These are phyloP conservation scores for Falco biarmicus DNA, from an alignment of 2,797 vertebrate genomes.

Conservation along the genomic window DNA sequence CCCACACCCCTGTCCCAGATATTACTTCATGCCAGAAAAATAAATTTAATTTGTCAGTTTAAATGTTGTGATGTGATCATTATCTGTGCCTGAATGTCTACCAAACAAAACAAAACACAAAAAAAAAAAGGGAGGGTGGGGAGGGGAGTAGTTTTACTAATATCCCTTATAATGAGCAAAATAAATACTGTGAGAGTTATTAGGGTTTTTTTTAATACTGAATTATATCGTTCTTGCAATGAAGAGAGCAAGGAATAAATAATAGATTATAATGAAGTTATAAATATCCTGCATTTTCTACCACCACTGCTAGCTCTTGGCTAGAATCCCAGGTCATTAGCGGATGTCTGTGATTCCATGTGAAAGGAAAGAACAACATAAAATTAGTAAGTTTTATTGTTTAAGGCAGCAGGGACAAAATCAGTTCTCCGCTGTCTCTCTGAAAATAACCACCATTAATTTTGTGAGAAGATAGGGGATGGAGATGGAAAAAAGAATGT, in stretches of 20 bases:
- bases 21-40: not conserved
- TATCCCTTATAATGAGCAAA: not conserved
- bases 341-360: conserved; percentile 26
- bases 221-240: not conserved
- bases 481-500: not conserved
- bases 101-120: not conserved
- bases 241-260: not conserved
- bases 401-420: not conserved
- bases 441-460: conserved; percentile 1
- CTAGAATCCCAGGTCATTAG: conserved; percentile 53
- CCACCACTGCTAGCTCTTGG: conserved; percentile 6
- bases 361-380: conserved; percentile 37
- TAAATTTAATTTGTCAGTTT: not conserved
- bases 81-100: not conserved
- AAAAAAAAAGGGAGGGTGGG: not conserved
- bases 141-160: not conserved
- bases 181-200: not conserved
- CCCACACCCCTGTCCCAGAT: not conserved
- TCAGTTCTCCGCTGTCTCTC: not conserved
- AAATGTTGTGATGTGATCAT: not conserved
- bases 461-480: not conserved
- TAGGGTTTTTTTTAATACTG: not conserved
- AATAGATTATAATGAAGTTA: conserved; percentile 23
- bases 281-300: conserved; percentile 51
- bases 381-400: conserved; percentile 1